These are phyloP conservation scores for Sturnira hondurensis DNA, from an alignment of 2,113 vertebrate species.

Conservation along the genomic window DNA sequence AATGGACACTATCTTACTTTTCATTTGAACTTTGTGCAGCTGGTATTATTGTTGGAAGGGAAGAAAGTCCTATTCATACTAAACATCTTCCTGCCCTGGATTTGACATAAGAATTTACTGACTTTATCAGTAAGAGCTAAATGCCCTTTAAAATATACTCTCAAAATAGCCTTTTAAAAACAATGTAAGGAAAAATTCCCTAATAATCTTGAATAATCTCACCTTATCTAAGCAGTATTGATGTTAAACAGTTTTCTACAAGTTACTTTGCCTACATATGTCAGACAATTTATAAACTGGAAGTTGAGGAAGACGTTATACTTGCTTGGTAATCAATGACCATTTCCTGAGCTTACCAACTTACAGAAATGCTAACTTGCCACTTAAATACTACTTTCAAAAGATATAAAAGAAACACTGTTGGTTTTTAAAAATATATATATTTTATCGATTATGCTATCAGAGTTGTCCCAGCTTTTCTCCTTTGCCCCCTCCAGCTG, in stretches of 20 bases:
- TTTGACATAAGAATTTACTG: not conserved
- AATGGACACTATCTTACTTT: not conserved
- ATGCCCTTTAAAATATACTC: not conserved
- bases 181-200: not conserved
- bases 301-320: not conserved
- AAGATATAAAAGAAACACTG: not conserved
- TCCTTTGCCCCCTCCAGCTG: too few relatives aligned
- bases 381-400: not conserved
- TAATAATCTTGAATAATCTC: not conserved
- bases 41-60: not conserved
- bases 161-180: not conserved
- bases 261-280: not conserved
- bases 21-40: not conserved
- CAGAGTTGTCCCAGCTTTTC: too few relatives aligned
- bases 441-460: too few relatives aligned
- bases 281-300: not conserved
- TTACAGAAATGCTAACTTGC: not conserved
- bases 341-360: not conserved
- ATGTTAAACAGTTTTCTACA: not conserved
- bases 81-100: not conserved
- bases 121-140: not conserved
- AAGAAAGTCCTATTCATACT: not conserved
- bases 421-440: not conserved
- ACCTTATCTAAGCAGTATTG: not conserved
- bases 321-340: not conserved